A percentile compares a stretch with the other conserved stretches of the same genome.
These are phyloP conservation scores for Pristionchus entomophagus DNA, from an alignment of 2,888 invertebrate species.

Conservation along the genomic window DNA sequence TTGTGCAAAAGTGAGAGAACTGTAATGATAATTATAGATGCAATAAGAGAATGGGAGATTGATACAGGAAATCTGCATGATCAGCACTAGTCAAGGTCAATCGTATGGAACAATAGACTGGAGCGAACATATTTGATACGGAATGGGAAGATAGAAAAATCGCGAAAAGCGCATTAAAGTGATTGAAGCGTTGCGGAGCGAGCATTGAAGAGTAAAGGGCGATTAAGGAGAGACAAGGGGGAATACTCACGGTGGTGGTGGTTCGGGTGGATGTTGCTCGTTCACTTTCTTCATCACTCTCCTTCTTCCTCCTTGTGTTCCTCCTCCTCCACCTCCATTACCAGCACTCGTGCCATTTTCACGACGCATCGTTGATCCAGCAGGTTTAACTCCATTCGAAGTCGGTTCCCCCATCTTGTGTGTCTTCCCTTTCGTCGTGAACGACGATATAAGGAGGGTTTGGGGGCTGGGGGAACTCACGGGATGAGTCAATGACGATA, in stretches of 20 bases:
- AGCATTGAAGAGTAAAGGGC: constrained; percentile 21
- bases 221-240: neutral
- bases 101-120: neutral
- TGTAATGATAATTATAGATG: neutral
- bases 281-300: constrained; percentile 46
- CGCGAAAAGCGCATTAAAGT: constrained; percentile 31
- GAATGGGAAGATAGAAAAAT: neutral
- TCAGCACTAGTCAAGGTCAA: constrained; percentile 8
- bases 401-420: constrained; percentile 41
- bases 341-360: neutral
- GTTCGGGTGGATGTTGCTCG: constrained; percentile 16
- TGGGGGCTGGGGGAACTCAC: constrained; percentile 5
- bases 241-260: constrained; percentile 42
- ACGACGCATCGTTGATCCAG: neutral
- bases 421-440: constrained; percentile 24
- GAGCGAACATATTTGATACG: neutral
- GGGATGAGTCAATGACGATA: constrained; percentile 14
- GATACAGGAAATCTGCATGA: constrained; percentile 12
- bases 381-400: constrained; percentile 36
- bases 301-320: constrained; percentile 24
- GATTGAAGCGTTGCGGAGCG: neutral
- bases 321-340: constrained; percentile 15
- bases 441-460: constrained; percentile 4
- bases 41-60: neutral
- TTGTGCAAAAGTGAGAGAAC: neutral